Evolutionary conservation across 2,888 invertebrate genomes (phyloP), one percentile per base, ranked within the genome.

Genomic region (Apamea crenata): DNA sequence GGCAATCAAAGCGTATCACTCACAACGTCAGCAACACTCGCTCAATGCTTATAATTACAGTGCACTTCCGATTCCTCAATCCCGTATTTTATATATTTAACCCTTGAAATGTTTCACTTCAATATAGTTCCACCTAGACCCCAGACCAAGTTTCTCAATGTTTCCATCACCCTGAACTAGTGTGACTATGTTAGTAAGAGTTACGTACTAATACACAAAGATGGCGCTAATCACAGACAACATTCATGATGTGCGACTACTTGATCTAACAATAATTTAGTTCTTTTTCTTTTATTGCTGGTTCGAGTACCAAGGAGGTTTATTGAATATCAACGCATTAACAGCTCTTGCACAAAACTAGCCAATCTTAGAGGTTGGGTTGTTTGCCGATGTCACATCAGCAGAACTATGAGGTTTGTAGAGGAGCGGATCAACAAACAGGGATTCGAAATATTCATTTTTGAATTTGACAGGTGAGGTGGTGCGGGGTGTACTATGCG

Each of bases 1-100:
- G 93, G 93, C 92, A 91, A 85, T 90, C 92, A 92, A 94, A 94
- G 93, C 94, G 89, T 88, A 88, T 90, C 91, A 91, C 90, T 91
- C 91, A 92, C 91, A 91, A 89, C 83, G 61, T 81, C 77, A 86
- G 86, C 87, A 85, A 89, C 90, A 88, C 84, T 84, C 89, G 88
- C 84, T 82, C 79, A 84, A 86, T 78, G 77, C 88, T 88, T 83
- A 89, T 84, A 84, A 86, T 87, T 90, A 90, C 88, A 90, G 88
- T 87, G 88, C 88, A 86, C 87, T 82, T 84, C 78, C 85, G 87
- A 82, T 85, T 89, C 87, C 88, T 89, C 84, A 88, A 84, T 89
- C 85, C 88, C 87, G 77, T 78, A 81, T 53, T 78, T 72, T 77
- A 73, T 77, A 76, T 78, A 83, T 81, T 80, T 84, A 78, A 87